Conservation (phyloP, 1,140 invertebrate genomes). For the Campoletis sonorensis region DNA sequence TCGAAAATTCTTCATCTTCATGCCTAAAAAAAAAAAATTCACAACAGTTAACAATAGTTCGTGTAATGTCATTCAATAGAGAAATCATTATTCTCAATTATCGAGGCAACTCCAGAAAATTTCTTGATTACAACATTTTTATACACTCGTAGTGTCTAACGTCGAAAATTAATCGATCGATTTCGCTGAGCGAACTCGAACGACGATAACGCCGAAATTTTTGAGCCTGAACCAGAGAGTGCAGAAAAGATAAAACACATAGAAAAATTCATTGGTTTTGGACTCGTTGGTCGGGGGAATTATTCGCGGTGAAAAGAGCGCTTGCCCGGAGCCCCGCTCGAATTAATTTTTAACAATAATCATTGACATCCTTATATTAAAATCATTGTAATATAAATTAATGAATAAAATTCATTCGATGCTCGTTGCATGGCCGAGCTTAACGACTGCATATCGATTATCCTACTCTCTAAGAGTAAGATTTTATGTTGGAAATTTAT, state of each 20-base stretch:
- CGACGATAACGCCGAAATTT: not conserved
- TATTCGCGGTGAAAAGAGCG: not conserved
- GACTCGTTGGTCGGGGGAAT: too few species aligned
- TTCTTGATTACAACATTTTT: too few species aligned
- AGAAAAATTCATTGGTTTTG: slow-evolving; percentile 5
- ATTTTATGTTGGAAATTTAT: too few species aligned
- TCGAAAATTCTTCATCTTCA: not conserved
- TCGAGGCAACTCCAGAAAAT: too few species aligned
- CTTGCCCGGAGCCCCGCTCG: not conserved
- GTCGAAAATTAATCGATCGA: slow-evolving; percentile 13
- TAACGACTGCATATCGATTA: slow-evolving; percentile 31
- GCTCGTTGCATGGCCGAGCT: too few species aligned
- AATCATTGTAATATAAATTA: too few species aligned
- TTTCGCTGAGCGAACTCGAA: slow-evolving; percentile 26
- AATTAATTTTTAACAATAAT: not conserved
- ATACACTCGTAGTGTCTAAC: too few species aligned
- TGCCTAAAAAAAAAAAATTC: not conserved
- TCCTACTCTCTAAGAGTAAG: slow-evolving; percentile 32
- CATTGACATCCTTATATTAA: not conserved
- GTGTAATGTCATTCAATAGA: too few species aligned
- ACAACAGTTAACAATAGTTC: too few species aligned
- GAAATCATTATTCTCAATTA: too few species aligned
- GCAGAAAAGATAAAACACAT: not conserved
- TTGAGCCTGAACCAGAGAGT: not conserved
- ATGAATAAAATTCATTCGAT: too few species aligned